Base-by-base conservation (phyloP, 2,113 vertebrate genomes). In the Brachypodius melanocephalos region DNA sequence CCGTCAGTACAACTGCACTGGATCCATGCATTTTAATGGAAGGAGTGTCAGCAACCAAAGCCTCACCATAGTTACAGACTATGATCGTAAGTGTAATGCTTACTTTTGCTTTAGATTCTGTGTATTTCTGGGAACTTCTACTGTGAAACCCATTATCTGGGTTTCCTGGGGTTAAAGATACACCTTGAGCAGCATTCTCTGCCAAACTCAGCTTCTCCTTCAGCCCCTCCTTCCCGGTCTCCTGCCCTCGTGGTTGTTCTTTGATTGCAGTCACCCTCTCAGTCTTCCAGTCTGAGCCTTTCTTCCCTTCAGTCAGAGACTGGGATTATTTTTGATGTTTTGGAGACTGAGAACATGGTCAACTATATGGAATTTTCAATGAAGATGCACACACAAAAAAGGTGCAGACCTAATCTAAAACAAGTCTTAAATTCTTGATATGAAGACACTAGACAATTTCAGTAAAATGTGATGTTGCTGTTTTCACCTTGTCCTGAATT, bases 11-110 rank as follows among this genome's bases (percentile, higher is more conserved):
- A 7, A 0, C 1, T 98, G 98, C 89, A 2, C 0, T 17, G 51
- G 46, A 73, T 1, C 1, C 3, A 2, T 90, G 24, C 0, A 0
- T 0, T 91, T 88, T 61, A 3, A 16, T 1, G 0, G 1, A 2
- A 0, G 0, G 0, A 0, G 0, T 0, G 1, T 63, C 72, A 1
- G 0, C 6, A 2, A 0, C 0, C 0, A 2, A 24, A 4, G 0
- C 0, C 4, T 10, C 38, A 0, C 0, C 1, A 5, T 93, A 81
- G 0, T 0, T 29, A 99, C 99, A 34, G 8, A 91, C 13, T 1
- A 36, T 76, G 97, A 68, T 79, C 6, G 99, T 99, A 94, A 98
- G 98, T 98, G 74, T 86, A 29, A 55, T 58, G 10, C 9, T 87
- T 82, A 45, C 12, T 54, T 88, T 69, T 86, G 22, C 17, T 52